Conservation (phyloP, 2,888 invertebrate species). For the Rhorus exstirpatorius region DNA sequence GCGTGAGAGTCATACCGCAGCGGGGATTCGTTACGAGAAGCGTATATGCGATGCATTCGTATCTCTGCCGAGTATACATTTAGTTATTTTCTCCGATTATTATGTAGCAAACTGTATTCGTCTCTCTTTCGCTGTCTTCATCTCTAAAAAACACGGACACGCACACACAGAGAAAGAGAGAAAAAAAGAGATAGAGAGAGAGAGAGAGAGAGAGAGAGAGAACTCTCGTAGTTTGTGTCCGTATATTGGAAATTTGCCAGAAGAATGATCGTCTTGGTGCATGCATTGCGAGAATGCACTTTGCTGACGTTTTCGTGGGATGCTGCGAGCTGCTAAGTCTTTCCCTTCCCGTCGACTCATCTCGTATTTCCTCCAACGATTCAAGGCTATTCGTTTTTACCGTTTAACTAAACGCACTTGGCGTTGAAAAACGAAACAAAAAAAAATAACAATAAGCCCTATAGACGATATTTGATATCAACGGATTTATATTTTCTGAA, state of each 20-base stretch:
- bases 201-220: too few relatives aligned
- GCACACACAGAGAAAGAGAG: too few relatives aligned
- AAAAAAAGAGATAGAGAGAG: too few relatives aligned
- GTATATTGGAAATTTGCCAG: conserved; percentile 63
- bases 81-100: conserved; percentile 64
- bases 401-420: conserved; percentile 32
- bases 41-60: conserved; percentile 9
- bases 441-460: not conserved
- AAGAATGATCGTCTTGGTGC: conserved; percentile 38
- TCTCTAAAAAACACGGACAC: not conserved
- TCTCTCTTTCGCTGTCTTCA: not conserved
- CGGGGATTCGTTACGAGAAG: not conserved
- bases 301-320: conserved; percentile 16
- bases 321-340: not conserved
- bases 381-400: conserved; percentile 61
- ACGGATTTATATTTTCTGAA: too few relatives aligned
- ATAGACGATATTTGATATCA: too few relatives aligned
- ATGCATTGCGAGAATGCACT: conserved; percentile 59
- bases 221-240: conserved; percentile 11
- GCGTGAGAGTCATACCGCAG: conserved; percentile 26
- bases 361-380: conserved; percentile 29
- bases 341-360: conserved; percentile 16
- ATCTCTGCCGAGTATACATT: conserved; percentile 23
- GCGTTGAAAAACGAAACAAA: not conserved
- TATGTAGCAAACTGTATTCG: conserved; percentile 51